These are phyloP conservation scores for Astur gentilis DNA, from an alignment of 2,113 vertebrate genomes.

Conservation along the genomic window DNA sequence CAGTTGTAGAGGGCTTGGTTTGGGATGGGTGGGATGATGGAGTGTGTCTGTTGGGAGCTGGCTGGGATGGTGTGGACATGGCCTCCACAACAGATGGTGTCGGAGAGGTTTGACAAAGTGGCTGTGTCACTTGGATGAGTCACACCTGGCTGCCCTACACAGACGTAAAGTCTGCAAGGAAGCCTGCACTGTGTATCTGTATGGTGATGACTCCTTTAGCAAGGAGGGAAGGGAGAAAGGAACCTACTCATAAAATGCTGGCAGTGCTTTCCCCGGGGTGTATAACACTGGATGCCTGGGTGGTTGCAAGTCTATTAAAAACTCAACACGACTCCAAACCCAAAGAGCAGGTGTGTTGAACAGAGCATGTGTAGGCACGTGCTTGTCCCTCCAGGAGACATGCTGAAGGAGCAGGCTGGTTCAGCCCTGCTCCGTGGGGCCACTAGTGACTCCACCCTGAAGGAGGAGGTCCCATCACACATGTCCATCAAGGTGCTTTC, in stretches of 20 bases:
- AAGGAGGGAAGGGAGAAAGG: not conserved
- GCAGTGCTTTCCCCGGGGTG: not conserved
- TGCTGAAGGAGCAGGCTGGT: not conserved
- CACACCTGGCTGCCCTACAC: not conserved
- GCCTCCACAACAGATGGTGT: not conserved
- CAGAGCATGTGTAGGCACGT: fast-evolving
- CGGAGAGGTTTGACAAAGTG: not conserved
- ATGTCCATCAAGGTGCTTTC: not conserved
- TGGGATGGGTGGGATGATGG: not conserved
- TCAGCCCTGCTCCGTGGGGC: not conserved
- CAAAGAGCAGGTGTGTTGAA: not conserved
- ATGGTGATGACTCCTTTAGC: not conserved
- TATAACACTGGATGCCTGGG: not conserved
- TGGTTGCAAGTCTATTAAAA: not conserved
- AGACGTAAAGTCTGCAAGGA: not conserved
- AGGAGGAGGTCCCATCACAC: not conserved
- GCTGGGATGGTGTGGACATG: not conserved
- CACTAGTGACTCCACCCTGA: not conserved
- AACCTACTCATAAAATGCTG: not conserved
- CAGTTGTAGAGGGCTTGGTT: not conserved
- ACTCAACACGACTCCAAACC: not conserved
- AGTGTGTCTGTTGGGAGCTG: not conserved
- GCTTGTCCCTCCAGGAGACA: not conserved
- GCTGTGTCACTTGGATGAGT: not conserved
- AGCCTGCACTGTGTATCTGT: not conserved